Conservation (phyloP, 2,888 invertebrate species). For the Eretmocerus hayati region DNA sequence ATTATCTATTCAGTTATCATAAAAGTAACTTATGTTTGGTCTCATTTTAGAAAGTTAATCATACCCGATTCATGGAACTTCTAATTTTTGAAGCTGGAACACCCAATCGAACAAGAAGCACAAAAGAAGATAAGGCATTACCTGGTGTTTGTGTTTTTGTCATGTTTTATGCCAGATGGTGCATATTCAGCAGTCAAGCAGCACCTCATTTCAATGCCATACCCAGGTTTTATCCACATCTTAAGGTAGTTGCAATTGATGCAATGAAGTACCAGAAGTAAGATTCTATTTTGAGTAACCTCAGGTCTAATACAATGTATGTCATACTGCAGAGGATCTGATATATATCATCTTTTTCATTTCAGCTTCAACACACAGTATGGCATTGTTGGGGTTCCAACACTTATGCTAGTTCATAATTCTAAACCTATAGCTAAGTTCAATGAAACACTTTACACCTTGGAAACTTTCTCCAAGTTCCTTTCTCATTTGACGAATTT, state of each 20-base stretch:
- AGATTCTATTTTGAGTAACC: constrained; percentile 17
- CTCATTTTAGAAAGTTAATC: constrained; percentile 59
- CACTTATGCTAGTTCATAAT: constrained; percentile 82
- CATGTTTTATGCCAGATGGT: constrained; percentile 83
- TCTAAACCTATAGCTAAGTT: constrained; percentile 78
- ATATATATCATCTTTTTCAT: constrained; percentile 14
- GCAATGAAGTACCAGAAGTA: constrained; percentile 70
- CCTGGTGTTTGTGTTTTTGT: constrained; percentile 68
- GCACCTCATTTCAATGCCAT: constrained; percentile 88
- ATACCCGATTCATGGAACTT: constrained; percentile 61
- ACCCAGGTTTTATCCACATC: constrained; percentile 76
- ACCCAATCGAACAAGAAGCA: constrained; percentile 52
- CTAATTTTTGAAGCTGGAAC: constrained; percentile 60
- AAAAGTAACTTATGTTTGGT: not conserved
- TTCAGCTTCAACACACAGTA: constrained; percentile 78
- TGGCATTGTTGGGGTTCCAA: constrained; percentile 86
- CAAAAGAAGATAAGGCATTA: constrained; percentile 49
- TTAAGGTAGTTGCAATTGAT: constrained; percentile 86
- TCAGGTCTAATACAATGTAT: not conserved
- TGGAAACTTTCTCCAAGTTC: constrained; percentile 73
- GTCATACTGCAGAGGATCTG: not conserved
- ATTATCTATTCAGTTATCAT: too few relatives aligned
- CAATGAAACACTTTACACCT: constrained; percentile 72
- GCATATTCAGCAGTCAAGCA: constrained; percentile 83
- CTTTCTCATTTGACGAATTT: constrained; percentile 69